phyloP scores from a whole-genome alignment of 1,140 invertebrate genomes.

The Drosophila ananassae region DNA sequence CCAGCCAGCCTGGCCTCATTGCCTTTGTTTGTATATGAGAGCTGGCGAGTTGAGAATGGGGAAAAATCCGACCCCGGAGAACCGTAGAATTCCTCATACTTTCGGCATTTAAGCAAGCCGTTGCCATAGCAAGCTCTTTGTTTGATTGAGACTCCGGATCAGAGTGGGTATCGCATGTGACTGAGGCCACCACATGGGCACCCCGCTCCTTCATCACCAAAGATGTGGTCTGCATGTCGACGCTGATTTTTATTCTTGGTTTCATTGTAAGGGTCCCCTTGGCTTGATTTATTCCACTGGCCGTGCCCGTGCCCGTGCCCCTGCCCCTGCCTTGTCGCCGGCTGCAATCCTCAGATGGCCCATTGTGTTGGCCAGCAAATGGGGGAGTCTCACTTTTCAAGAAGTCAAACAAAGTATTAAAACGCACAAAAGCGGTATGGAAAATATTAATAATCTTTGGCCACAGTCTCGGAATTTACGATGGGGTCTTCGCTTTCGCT shows the following conservation, averaged over 20 bases:
- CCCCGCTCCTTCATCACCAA: constrained; percentile 10
- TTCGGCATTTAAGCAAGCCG: constrained; percentile 1
- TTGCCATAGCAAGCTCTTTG: constrained; percentile 29
- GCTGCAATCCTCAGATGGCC: constrained; percentile 37
- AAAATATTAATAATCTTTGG: constrained; percentile 77
- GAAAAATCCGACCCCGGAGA: constrained; percentile 1
- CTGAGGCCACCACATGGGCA: constrained; percentile 4
- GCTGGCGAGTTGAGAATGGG: constrained; percentile 5
- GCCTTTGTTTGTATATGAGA: constrained; percentile 50
- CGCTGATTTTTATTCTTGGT: constrained; percentile 65
- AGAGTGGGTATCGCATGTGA: constrained; percentile 15
- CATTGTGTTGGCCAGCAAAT: constrained; percentile 33
- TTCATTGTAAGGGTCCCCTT: constrained; percentile 26
- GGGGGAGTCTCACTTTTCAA: constrained; percentile 53
- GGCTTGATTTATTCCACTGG: constrained; percentile 61
- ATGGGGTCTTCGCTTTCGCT: constrained; percentile 30
- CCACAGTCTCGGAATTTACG: constrained; percentile 48
- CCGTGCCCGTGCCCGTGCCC: constrained; percentile 44
- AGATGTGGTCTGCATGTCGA: constrained; percentile 64
- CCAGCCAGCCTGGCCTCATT: constrained; percentile 52
- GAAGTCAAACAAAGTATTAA: constrained; percentile 71
- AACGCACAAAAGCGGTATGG: constrained; percentile 65
- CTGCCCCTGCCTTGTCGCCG: constrained; percentile 41
- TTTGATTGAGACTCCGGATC: constrained; percentile 39
- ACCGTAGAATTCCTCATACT: not conserved